Evolutionary conservation across 2,888 invertebrate genomes (phyloP), one percentile per base, ranked within the genome.

Genomic region (Hemaris fuciformis): DNA sequence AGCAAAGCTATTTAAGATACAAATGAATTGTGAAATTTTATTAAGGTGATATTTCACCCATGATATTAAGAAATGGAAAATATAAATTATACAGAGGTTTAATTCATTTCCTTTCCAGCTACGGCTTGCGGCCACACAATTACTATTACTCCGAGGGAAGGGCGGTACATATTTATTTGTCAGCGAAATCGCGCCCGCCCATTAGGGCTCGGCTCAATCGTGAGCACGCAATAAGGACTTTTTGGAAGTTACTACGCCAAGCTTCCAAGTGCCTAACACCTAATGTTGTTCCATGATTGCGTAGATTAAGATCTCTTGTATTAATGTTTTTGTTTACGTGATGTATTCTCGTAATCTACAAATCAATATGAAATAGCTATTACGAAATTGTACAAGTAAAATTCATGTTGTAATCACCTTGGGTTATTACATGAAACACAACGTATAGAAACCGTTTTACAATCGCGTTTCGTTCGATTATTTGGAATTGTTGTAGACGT

Each of bases 91-190:
- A 31, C 31, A 31, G 48, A 25, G 23, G 43, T 18, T 56, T 41
- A 27, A 48, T 59, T 46, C 15, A 25, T 48, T 41, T 53, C 34
- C 25, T 41, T 60, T 53, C 13, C 20, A 34, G 43, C 42, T 13
- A 27, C n/a, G 5, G 43, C 18, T 38, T 18, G 15, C 48, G 43
- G 45, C 62, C 42, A 20, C 59, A 62, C 62, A 67, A 73, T 74
- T 76, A 84, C 84, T 85, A 85, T 85, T 83, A 82, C 80, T 84
- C 78, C 77, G 76, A 68, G 74, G 80, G 76, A 77, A 81, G 76
- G 81, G 79, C 77, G 80, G 84, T 85, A 84, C 84, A 82, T 88
- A 88, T 89, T 88, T 89, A 88, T 89, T 89, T 89, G 89, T 89
- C 87, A 87, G 88, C 88, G 72, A 87, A 89, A 87, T 89, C 85